These are phyloP conservation scores for Ctenicera cuprea DNA, from an alignment of 2,888 invertebrate species.

Conservation along the genomic window DNA sequence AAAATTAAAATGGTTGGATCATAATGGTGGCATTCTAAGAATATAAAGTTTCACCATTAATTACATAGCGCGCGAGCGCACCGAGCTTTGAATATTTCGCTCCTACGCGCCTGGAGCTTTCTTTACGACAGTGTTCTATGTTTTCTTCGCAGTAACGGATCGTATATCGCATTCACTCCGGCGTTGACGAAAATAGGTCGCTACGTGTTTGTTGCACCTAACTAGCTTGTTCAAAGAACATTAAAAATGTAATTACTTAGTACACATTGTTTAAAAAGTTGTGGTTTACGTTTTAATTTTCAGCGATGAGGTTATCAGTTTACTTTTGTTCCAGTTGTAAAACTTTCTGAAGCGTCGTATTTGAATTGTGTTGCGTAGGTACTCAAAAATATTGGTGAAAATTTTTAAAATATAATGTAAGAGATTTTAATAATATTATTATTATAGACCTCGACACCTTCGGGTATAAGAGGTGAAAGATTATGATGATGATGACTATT, in stretches of 20 bases:
- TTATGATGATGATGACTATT: no score
- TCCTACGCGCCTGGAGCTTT: slow-evolving; percentile 27
- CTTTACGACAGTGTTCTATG: slow-evolving; percentile 31
- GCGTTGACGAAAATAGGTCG: background rate
- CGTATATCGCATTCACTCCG: background rate
- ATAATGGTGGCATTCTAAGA: slow-evolving; percentile 12
- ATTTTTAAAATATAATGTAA: no score
- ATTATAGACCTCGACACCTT: no score
- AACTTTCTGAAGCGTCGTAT: no score
- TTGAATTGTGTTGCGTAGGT: no score
- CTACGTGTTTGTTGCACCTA: background rate
- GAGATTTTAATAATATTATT: no score
- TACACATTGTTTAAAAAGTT: no score
- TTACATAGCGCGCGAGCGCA: slow-evolving; percentile 28
- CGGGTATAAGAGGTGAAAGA: no score
- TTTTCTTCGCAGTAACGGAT: slow-evolving; percentile 25
- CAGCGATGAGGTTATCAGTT: no score
- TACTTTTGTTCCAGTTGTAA: no score
- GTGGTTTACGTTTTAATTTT: no score
- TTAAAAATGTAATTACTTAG: background rate
- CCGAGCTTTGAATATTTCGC: slow-evolving; percentile 31
- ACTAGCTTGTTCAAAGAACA: background rate
- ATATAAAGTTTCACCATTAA: slow-evolving; percentile 7
- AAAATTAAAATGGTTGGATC: slow-evolving; percentile 3
- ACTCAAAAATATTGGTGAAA: no score